Evolutionary conservation across 2,113 vertebrate genomes (phyloP).

Genomic region (Synodontis membranacea): DNA sequence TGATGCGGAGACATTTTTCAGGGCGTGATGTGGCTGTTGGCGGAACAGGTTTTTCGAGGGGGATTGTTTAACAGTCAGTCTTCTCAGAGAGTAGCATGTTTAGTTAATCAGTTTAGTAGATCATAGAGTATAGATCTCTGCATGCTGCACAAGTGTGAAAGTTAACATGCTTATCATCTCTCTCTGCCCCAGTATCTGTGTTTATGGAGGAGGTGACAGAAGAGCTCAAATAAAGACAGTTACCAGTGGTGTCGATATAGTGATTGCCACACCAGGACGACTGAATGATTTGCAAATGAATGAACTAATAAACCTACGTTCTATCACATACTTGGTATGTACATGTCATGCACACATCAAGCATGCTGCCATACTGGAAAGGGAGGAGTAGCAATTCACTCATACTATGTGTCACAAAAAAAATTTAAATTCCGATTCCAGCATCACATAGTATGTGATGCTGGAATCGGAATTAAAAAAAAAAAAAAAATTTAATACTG

Average conservation of each 20-base stretch:
- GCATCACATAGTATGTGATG: too few species aligned
- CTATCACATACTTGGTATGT: slow-evolving; percentile 90
- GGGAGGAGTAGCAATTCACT: background rate
- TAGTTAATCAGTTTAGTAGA: background rate
- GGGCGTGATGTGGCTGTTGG: background rate
- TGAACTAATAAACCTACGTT: slow-evolving; percentile 82
- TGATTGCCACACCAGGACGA: slow-evolving; percentile 94
- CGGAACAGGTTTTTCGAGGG: background rate
- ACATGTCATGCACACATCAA: background rate
- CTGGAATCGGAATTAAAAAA: too few species aligned
- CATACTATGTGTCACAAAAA: too few species aligned
- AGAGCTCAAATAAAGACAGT: slow-evolving; percentile 81
- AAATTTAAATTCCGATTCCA: too few species aligned
- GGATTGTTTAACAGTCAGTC: background rate
- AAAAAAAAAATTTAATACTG: too few species aligned
- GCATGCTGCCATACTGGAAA: background rate
- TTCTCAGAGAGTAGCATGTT: too few species aligned
- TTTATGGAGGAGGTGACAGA: slow-evolving; percentile 93
- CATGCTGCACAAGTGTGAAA: background rate
- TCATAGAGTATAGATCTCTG: background rate
- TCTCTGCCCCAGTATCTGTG: slow-evolving; percentile 79
- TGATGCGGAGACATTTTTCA: background rate
- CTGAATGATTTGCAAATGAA: slow-evolving; percentile 96
- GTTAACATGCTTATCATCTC: background rate
- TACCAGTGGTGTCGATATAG: slow-evolving; percentile 86